Evolutionary conservation across 1,140 invertebrate genomes (phyloP).

Genomic region (Drosophila eugracilis): DNA sequence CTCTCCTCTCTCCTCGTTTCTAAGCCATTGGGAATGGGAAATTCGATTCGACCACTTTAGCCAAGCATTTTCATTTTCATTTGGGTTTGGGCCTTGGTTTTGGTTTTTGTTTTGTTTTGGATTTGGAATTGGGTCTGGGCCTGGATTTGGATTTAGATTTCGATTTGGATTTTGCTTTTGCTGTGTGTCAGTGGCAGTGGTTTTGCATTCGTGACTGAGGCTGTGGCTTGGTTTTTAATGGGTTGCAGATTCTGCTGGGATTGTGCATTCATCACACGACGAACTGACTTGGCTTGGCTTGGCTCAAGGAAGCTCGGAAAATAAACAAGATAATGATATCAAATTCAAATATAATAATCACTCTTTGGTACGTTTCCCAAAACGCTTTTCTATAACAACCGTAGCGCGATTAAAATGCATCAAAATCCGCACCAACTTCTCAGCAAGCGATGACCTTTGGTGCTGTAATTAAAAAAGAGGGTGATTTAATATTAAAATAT

Average conservation of each 20-base stretch:
- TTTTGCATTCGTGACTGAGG: conserved; percentile 1
- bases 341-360: conserved; percentile 5
- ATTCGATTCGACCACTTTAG: neutral
- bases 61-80: neutral
- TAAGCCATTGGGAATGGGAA: neutral
- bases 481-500: neutral
- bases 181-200: conserved; percentile 10
- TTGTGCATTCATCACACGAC: conserved; percentile 3
- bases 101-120: no score
- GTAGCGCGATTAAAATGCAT: conserved; percentile 10
- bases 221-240: conserved; percentile 2
- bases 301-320: conserved; percentile 5
- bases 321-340: neutral
- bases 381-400: neutral
- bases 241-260: neutral
- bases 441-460: conserved; percentile 7
- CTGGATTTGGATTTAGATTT: neutral
- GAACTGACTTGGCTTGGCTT: neutral
- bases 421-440: conserved; percentile 1
- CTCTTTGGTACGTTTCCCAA: neutral
- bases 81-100: no score
- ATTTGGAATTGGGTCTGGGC: no score
- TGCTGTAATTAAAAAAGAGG: neutral
- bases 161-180: neutral
- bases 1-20: neutral